phyloP scores from a whole-genome alignment of 2,888 invertebrate genomes.

The Drosophila meridiana region DNA sequence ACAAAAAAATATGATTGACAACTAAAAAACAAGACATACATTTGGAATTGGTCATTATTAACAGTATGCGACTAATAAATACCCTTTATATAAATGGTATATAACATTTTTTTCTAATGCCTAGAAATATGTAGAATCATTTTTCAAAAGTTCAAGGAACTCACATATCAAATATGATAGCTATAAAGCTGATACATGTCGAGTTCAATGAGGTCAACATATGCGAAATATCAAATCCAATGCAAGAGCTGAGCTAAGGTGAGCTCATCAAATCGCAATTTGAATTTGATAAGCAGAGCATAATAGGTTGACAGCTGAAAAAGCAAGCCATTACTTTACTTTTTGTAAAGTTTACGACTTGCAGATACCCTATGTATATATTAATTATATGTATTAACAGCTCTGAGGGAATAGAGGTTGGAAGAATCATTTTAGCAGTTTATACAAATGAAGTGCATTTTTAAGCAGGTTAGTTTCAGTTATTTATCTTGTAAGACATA shows the following conservation, averaged over 20 bases:
- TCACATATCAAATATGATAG: background rate
- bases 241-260: background rate
- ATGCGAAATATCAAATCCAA: conserved; percentile 1
- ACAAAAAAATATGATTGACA: background rate
- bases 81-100: background rate
- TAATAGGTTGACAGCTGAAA: background rate
- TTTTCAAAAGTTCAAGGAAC: background rate
- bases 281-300: background rate
- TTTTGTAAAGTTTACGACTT: background rate
- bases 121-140: background rate
- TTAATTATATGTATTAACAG: background rate
- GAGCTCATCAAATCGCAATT: background rate
- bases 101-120: background rate
- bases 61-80: background rate
- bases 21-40: background rate
- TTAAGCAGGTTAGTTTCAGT: background rate
- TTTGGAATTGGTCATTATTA: too few species aligned
- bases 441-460: background rate
- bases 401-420: background rate
- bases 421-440: background rate
- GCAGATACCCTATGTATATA: background rate
- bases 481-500: background rate
- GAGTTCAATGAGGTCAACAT: conserved; percentile 1
- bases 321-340: background rate
- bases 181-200: background rate